Evolutionary conservation across 2,113 vertebrate genomes (phyloP), one percentile per base, ranked within the genome.

Genomic region (Nesospiza acunhae): DNA sequence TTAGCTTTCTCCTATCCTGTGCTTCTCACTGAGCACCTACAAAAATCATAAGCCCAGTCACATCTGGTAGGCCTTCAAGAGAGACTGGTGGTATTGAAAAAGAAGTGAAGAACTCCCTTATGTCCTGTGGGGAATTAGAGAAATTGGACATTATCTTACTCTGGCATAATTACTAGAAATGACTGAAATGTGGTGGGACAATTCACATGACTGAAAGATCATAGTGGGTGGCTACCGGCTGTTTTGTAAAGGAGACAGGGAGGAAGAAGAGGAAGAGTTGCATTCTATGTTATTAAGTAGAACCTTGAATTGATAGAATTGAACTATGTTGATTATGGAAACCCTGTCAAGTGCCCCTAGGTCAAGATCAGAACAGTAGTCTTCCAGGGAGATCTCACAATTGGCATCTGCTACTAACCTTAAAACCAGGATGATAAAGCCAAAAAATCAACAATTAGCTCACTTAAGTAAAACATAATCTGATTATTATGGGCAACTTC

Each of bases 221-320:
- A 0, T 7, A 23, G 5, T 37, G 35, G 6, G 11, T 24, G 7
- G 8, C 5, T 26, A 39, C 24, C 39, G 20, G 13, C 20, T 52
- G 37, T 46, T 79, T 52, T 13, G 5, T 39, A 46, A 59, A 46
- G 50, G 73, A 39, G 39, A 39, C 39, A 47, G 28, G n/a, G 81
- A 84, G n/a, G 8, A 53, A 47, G 20, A 73, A 11, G 24, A 78
- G 28, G 44, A 79, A n/a, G 5, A 15, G 5, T n/a, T 4, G 1
- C 3, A 10, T 8, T 72, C 9, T 41, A 3, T 30, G 14, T 19
- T n/a, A 31, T 16, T 17, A n/a, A 59, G 28, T 13, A 66, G 33
- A 52, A 64, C 8, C 14, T 35, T 52, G 10, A 63, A 76, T 20
- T 10, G 6, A 39, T 5, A 31, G 14, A 52, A 39, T 37, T 52